Evolutionary conservation across 2,888 invertebrate genomes (phyloP), one percentile per base, ranked within the genome.

Genomic region (Trissolcus brochymenae): DNA sequence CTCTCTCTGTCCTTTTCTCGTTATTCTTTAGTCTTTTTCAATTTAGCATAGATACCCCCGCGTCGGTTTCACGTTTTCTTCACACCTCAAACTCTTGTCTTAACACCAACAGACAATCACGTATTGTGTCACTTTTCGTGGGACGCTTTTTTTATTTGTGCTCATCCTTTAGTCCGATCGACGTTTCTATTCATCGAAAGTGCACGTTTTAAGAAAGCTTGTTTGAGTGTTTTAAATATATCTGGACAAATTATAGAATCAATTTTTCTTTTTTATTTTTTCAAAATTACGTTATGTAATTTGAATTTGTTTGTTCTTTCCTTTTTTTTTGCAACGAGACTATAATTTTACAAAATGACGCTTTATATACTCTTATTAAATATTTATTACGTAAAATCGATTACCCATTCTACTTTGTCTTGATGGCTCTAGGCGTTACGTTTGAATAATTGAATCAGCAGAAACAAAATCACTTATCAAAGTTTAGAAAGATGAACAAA

Each of bases 381-480:
- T 74, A 74, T 74, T 60, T 67, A 74, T 67, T 35, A 66, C 21
- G 50, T 40, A n/a, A 29, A 16, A 73, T 73, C 72, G 65, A 73
- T 73, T 60, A 65, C 54, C 2, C 9, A 35, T 72, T 53, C 72
- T 53, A 49, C 54, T 65, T 60, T 55, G 55, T 17, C 40, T 57
- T 19, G 50, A 19, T 35, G 35, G 35, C 35, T 46, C 54, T 55
- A 59, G 50, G 29, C 40, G 53, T 35, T 46, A 65, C 50, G 59
- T 7, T 50, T 21, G 57, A 60, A 49, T 68, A 19, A 60, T 46
- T 46, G 16, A 46, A 46, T 14, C 6, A n/a, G n/a, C 46, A 14
- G n/a, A 46, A 16, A 46, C 16, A 46, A 16, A 14, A 46, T 16
- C n/a, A 46, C n/a, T 16, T 46, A 46, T 46, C 16, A 11, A 46